phyloP scores from a whole-genome alignment of 2,888 invertebrate genomes.

The Dasypogon diadema region DNA sequence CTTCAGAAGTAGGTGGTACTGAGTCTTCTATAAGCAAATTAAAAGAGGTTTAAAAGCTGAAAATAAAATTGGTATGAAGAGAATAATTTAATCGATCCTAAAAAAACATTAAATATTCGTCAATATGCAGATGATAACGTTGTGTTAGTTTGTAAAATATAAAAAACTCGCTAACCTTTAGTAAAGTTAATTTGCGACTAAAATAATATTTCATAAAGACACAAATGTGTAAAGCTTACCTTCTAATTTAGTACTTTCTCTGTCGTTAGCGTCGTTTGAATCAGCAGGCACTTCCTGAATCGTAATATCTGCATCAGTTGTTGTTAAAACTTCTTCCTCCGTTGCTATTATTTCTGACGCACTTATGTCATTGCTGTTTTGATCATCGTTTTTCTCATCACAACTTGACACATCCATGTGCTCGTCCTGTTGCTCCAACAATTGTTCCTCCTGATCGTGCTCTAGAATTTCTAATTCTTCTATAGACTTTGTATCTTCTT shows the following conservation, averaged over 20 bases:
- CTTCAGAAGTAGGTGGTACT: neutral
- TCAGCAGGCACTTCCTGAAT: slow-evolving; percentile 59
- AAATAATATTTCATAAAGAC: neutral
- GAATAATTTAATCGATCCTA: no score
- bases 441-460: neutral
- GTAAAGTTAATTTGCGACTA: no score
- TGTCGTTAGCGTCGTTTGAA: neutral
- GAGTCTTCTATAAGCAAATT: neutral
- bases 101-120: no score
- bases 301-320: slow-evolving; percentile 61
- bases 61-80: no score
- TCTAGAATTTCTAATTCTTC: neutral
- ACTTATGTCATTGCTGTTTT: slow-evolving; percentile 32
- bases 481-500: neutral
- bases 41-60: neutral
- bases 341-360: neutral
- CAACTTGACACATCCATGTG: slow-evolving; percentile 42
- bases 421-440: neutral
- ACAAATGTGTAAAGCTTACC: neutral
- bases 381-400: slow-evolving; percentile 4
- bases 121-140: no score
- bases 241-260: slow-evolving; percentile 19
- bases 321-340: slow-evolving; percentile 51
- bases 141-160: no score
- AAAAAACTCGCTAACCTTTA: no score